Evolutionary conservation across 2,797 vertebrate species (phyloP).

Genomic region (Oreochromis mossambicus): DNA sequence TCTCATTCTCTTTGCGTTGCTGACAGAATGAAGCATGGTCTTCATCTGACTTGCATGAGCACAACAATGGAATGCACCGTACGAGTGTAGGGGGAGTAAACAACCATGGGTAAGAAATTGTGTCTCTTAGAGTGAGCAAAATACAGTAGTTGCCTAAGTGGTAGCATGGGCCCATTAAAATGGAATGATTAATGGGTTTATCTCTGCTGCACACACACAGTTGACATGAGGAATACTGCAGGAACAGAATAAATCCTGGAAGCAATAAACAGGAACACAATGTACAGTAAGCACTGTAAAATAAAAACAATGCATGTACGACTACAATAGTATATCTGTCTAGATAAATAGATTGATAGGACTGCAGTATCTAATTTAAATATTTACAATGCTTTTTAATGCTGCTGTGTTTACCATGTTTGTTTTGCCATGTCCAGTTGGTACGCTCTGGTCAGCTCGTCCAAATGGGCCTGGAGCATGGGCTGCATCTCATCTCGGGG

Average conservation of each 20-base stretch:
- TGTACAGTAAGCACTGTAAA: constrained; percentile 25
- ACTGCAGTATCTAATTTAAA: background rate
- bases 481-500: constrained; percentile 96
- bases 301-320: constrained; percentile 1
- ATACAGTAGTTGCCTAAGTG: constrained; percentile 57
- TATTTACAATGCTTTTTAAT: background rate
- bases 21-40: constrained; percentile 74
- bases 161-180: constrained; percentile 64
- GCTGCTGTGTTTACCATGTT: constrained; percentile 79
- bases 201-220: constrained; percentile 47
- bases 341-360: background rate
- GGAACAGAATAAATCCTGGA: constrained; percentile 29
- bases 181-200: constrained; percentile 71
- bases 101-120: constrained; percentile 37
- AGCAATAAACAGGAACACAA: constrained; percentile 10
- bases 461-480: constrained; percentile 95
- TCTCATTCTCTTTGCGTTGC: constrained; percentile 43
- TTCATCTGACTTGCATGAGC: constrained; percentile 77
- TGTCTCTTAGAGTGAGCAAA: constrained; percentile 51
- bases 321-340: background rate
- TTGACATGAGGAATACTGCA: constrained; percentile 36
- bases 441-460: constrained; percentile 94
- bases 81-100: constrained; percentile 50
- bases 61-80: constrained; percentile 60
- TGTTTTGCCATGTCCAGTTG: constrained; percentile 97